Base-by-base conservation (phyloP, 1,140 invertebrate genomes). In the Anagrus nilaparvatae region DNA sequence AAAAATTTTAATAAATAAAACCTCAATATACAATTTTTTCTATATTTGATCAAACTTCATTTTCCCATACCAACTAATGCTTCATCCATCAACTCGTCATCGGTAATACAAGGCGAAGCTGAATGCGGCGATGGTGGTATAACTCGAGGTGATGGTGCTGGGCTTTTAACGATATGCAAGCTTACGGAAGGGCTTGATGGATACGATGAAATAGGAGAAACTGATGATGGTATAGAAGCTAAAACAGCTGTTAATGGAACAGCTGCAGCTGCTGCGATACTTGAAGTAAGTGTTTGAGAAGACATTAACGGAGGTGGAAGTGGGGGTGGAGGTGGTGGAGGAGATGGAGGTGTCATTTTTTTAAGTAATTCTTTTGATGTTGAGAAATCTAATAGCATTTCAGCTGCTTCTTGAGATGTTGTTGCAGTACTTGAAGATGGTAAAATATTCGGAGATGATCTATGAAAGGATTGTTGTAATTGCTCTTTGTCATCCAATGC, bases 71-170 rank as follows among this genome's bases (percentile, higher is more conserved):
- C 82, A 23, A 84, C 81, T 16, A 90, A 65, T 2, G 86, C 84
- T 56, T 87, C 87, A 58, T 91, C 87, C 81, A 90, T 88, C 3
- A 90, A 74, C 53, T 91, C 87, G 59, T 91, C 87, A 53, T 91
- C 87, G 41, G 86, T 87, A 42, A 84, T 81, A 49, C 79, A 83
- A 5, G 87, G 84, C 3, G 85, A 87, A 25, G 77, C 76, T 4
- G 81, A 82, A 54, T 82, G 81, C 3, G 81, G 82, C 6, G 82
- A 82, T 2, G 79, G 74, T 3, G 65, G 63, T 3, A 74, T 73
- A 12, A 81, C 71, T 8, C 80, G 59, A 0, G 79, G 81, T 12
- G 78, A 80, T 0, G 81, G 79, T 1, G 78, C 80, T 3, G 82
- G 82, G 40, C 82, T 84, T 55, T 86, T 86, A 7, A 85, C 77